Base-by-base conservation (phyloP, 2,797 vertebrate species). In the Takifugu ocellatus region DNA sequence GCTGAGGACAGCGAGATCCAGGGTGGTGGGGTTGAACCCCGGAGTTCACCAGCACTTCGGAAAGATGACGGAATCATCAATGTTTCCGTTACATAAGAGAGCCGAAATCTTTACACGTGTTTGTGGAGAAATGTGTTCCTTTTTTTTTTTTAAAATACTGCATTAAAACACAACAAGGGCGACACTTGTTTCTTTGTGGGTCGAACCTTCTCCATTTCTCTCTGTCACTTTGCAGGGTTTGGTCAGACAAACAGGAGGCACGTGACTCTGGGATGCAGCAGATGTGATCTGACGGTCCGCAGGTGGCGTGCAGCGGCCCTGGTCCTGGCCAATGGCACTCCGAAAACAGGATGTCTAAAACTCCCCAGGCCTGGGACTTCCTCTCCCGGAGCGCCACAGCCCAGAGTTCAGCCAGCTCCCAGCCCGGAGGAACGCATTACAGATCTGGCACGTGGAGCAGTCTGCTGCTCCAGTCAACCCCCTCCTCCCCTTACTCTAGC, bases 301-400 rank as follows among this genome's bases (percentile, higher is more conserved):
- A 87, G 87, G 86, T 90, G 87, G 77, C 63, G 79, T 82, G 72
- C 79, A 75, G 67, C 73, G 57, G 81, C 58, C 56, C 48, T 12
- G 29, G 66, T 72, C 68, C 62, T 54, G 70, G 84, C 85, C 83
- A 62, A 70, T 76, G 78, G 71, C 79, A 72, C 72, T 85, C 76
- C 86, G 87, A 84, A 39, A 90, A 90, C 89, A 91, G 88, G 88
- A 90, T 84, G 87, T 89, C 74, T 88, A 82, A 78, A 84, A 82
- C 87, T 88, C 86, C 85, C 79, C 71, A 81, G 86, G 75, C 80
- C 72, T 77, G 84, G 85, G 85, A 90, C 87, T 90, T 90, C 87
- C 87, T 90, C 79, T 87, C 82, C 85, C 78, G 63, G 74, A 85
- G 77, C 77, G 53, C 73, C 61, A 52, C 58, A 47, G 82, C 66